Evolutionary conservation across 2,113 vertebrate species (phyloP), one percentile per base, ranked within the genome.

Genomic region (Cariama cristata): DNA sequence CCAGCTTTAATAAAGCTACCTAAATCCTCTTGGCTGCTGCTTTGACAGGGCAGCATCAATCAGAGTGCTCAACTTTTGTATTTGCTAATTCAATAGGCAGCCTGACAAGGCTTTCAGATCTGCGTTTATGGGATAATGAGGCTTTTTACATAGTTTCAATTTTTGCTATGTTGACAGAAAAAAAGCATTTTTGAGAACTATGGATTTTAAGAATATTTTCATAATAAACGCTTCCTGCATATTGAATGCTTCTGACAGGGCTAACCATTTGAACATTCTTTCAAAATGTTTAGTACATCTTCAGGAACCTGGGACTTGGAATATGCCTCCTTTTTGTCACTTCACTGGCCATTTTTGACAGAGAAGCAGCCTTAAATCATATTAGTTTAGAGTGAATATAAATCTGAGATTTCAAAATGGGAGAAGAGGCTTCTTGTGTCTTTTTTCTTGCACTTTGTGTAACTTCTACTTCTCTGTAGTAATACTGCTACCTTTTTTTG

Each of bases 1-100:
- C 90, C 96, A 82, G 97, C 97, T 98, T 97, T 97, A 98, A 98
- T 97, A 98, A 98, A 97, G 90, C 97, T 96, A 96, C 81, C 77
- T 95, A 98, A 97, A 97, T 96, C 95, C 90, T 93, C 95, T 97
- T 97, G 96, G 98, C 92, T 97, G 96, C 95, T 90, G 93, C 58
- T 98, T 73, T 97, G 96, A 83, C 83, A 97, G 93, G 87, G 76
- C 92, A 94, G 62, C 93, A 97, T 97, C 95, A 98, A 98, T 98
- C 85, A 93, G 95, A 94, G 28, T 8, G 76, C 80, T 96, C 83
- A 68, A 75, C 84, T 97, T 97, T 96, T 97, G 94, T 96, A 49
- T 96, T 97, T 96, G 64, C 40, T 97, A 98, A 97, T 97, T 97
- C 89, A 97, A 95, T 97, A 97, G 86, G 79, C 90, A 92, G 88